Conservation (phyloP, 2,888 invertebrate genomes). For the Syrphus vitripennis region DNA sequence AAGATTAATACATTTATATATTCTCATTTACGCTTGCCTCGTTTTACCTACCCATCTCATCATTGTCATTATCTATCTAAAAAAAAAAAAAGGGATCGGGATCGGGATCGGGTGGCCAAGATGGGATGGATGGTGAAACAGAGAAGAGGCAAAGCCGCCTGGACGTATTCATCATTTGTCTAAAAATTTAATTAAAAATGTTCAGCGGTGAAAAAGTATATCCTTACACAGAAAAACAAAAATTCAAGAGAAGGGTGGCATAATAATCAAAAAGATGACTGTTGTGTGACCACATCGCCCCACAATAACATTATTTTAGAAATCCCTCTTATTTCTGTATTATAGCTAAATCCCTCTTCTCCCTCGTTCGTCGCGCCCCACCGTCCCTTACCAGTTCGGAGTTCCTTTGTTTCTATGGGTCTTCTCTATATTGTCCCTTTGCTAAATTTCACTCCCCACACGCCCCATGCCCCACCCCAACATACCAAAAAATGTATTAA, state of each 20-base stretch:
- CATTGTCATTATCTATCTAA: background rate
- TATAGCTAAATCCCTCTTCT: background rate
- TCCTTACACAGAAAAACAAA: background rate
- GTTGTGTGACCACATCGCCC: background rate
- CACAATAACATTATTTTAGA: background rate
- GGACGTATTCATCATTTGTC: conserved; percentile 4
- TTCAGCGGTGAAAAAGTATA: background rate
- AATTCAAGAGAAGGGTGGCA: background rate
- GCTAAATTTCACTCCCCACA: background rate
- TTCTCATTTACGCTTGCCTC: background rate
- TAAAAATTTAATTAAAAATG: conserved; percentile 17
- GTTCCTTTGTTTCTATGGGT: background rate
- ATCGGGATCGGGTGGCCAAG: background rate
- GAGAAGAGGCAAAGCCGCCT: background rate
- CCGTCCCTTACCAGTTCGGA: background rate
- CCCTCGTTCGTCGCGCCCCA: too few relatives aligned
- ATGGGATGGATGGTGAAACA: too few relatives aligned
- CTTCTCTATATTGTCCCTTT: background rate
- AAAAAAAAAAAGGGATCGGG: background rate
- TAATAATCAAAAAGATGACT: conserved; percentile 4
- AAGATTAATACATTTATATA: conserved; percentile 3
- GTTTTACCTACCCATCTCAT: background rate
- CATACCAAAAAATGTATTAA: background rate
- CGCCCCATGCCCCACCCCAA: background rate
- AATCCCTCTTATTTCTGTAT: background rate